Evolutionary conservation across 2,888 invertebrate genomes (phyloP), one percentile per base, ranked within the genome.

Genomic region (Drosophila buzzatii): DNA sequence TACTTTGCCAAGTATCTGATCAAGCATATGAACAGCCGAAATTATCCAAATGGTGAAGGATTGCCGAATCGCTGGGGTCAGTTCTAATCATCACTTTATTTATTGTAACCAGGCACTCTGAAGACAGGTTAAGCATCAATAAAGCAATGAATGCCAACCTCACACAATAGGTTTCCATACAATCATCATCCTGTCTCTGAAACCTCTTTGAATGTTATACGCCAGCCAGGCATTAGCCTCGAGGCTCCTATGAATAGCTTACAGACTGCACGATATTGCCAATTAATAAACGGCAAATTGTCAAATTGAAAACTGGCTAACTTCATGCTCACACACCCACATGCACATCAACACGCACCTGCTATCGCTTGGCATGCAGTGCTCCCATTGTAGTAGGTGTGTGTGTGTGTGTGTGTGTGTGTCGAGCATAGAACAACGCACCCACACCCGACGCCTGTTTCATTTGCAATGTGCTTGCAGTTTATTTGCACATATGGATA

Each of bases 281-380:
- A 90, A 85, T 90, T 85, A 85, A 90, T 89, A 90, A 85, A 89
- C 76, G 76, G 71, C 44, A 72, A 70, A 76, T 72, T 73, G 90
- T 35, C 52, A 80, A 81, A 81, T 77, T 81, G 78, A 81, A 84
- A 80, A 63, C 78, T 51, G 61, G n/a, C 51, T 37, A 39, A 23
- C 59, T 41, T 47, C 63, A 59, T 27, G 4, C 37, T 44, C 55
- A 51, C 72, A 35, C 39, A 16, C 35, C 63, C 16, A 27, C 52
- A 49, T 16, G 2, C 16, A 53, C 16, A 63, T 10, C 27, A 27
- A n/a, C 7, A 18, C n/a, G 33, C 56, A 49, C 57, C 27, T 55
- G 45, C 31, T 31, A 51, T 49, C 42, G 44, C 12, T 27, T n/a
- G 33, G 9, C 2, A 2, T 9, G n/a, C 39, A 39, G 39, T 4